These are phyloP conservation scores for Plotosus lineatus DNA, from an alignment of 2,113 vertebrate genomes.

Conservation along the genomic window DNA sequence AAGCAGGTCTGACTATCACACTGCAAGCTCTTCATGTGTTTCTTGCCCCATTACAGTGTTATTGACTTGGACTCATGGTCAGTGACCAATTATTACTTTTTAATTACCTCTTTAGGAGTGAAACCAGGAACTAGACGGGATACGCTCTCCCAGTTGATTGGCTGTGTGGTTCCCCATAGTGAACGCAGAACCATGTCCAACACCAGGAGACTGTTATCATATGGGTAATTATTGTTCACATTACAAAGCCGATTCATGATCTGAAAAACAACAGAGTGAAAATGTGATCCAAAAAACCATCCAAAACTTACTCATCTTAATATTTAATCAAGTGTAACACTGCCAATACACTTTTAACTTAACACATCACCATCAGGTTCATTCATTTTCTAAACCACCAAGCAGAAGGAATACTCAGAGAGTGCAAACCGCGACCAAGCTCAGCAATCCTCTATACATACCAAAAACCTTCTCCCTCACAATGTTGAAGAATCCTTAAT, in stretches of 20 bases:
- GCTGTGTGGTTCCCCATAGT: slow-evolving; percentile 83
- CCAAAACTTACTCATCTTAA: neutral
- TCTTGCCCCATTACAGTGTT: too few relatives aligned
- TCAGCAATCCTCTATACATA: too few relatives aligned
- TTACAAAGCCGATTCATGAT: slow-evolving; percentile 88
- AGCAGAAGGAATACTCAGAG: too few relatives aligned
- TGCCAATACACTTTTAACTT: neutral
- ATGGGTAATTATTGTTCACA: slow-evolving; percentile 93
- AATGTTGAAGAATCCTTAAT: too few relatives aligned
- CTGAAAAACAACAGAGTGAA: slow-evolving; percentile 47
- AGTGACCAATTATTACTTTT: too few relatives aligned
- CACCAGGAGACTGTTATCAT: slow-evolving; percentile 91
- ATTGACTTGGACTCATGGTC: neutral
- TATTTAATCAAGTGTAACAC: neutral
- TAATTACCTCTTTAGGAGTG: slow-evolving; percentile 88
- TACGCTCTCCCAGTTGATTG: slow-evolving; percentile 94
- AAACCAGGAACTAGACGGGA: slow-evolving; percentile 92
- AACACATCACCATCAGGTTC: too few relatives aligned
- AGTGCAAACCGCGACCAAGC: too few relatives aligned
- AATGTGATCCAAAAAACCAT: neutral
- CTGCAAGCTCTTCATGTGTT: neutral
- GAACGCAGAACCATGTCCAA: slow-evolving; percentile 96
- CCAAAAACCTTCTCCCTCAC: too few relatives aligned
- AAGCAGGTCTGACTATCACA: neutral
- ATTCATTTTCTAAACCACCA: too few relatives aligned